Conservation (phyloP, 2,113 vertebrate species). For the Protobothrops mucrosquamatus region DNA sequence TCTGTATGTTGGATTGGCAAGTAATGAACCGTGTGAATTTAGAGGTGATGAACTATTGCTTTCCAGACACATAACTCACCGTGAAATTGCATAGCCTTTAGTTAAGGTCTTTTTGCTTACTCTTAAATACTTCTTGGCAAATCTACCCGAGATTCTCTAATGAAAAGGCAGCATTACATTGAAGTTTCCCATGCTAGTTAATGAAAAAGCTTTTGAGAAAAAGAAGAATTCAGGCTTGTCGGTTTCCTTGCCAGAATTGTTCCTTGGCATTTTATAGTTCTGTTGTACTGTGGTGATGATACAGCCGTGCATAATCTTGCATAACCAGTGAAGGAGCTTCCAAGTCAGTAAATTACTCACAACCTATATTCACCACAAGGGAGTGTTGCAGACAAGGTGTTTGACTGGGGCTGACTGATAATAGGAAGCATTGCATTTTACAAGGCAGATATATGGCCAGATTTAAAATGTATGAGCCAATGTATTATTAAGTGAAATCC, state of each 20-base stretch:
- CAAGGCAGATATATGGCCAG: constrained; percentile 43
- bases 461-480: constrained; percentile 52
- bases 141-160: constrained; percentile 46
- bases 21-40: constrained; percentile 63
- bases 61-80: constrained; percentile 61
- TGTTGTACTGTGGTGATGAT: constrained; percentile 10
- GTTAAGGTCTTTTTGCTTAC: constrained; percentile 43
- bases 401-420: constrained; percentile 48
- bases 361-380: constrained; percentile 37
- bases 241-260: not conserved
- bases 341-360: constrained; percentile 33
- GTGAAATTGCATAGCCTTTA: constrained; percentile 59
- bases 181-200: constrained; percentile 31
- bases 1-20: constrained; percentile 59
- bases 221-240: constrained; percentile 1
- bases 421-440: constrained; percentile 39
- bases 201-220: constrained; percentile 13
- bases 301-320: constrained; percentile 2
- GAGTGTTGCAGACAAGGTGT: constrained; percentile 25
- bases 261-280: constrained; percentile 37
- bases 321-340: constrained; percentile 19
- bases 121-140: constrained; percentile 52
- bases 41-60: constrained; percentile 62
- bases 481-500: constrained; percentile 43
- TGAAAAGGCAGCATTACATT: constrained; percentile 30